Conservation (phyloP, 2,797 vertebrate species). For the Mormyrops boulengeri region DNA sequence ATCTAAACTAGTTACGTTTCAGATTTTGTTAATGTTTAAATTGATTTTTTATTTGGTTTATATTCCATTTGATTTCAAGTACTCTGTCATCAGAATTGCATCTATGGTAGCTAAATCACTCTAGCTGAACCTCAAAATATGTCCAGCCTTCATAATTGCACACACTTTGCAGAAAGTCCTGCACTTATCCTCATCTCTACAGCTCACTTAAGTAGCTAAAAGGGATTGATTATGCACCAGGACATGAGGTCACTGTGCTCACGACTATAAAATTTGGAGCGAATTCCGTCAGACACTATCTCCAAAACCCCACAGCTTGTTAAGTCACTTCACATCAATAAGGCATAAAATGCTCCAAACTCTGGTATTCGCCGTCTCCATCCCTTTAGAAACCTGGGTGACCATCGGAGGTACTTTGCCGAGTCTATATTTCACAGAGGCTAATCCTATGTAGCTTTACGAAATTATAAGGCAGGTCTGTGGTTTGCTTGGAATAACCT, state of each 20-base stretch:
- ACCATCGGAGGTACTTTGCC: background rate
- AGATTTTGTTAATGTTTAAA: background rate
- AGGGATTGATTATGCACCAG: background rate
- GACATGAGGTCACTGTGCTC: background rate
- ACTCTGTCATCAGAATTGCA: background rate
- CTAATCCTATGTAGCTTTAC: background rate
- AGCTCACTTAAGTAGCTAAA: background rate
- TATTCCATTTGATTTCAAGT: background rate
- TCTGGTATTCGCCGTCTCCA: background rate
- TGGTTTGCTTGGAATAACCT: background rate
- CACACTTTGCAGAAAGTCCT: background rate
- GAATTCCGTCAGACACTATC: background rate
- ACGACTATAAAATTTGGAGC: background rate
- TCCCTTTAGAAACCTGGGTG: background rate
- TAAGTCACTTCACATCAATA: background rate
- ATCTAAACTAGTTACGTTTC: background rate
- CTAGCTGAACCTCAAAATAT: background rate
- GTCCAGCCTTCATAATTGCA: background rate
- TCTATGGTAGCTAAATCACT: background rate
- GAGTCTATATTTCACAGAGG: background rate
- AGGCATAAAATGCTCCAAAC: background rate
- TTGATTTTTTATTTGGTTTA: background rate
- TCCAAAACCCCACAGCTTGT: background rate
- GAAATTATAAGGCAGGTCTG: background rate
- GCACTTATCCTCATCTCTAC: background rate